Percentiles rank a stretch among this genome's conserved stretches.
Evolutionary conservation across 2,113 vertebrate genomes (phyloP).

Genomic region (Origma solitaria): DNA sequence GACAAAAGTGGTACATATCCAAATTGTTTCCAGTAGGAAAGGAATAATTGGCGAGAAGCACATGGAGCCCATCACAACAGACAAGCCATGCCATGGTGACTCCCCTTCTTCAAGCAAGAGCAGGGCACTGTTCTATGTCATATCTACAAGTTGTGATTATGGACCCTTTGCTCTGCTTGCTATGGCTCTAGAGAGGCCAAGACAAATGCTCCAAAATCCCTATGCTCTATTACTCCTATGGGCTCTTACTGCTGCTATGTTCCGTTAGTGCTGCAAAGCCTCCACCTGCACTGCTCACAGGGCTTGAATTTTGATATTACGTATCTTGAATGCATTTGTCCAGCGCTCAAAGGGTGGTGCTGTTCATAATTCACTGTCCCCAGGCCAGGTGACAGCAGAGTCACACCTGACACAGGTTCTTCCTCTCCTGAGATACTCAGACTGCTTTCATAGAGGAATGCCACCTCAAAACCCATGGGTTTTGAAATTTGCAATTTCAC

Average conservation of each 20-base stretch:
- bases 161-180: not conserved
- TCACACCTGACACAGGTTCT: not conserved
- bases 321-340: not conserved
- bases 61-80: not conserved
- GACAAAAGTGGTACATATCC: not conserved
- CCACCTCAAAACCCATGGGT: accelerated
- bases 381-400: not conserved
- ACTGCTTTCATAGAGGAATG: not conserved
- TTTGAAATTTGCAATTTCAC: not conserved
- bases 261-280: not conserved
- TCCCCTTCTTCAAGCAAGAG: not conserved
- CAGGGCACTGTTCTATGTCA: accelerated
- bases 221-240: not conserved
- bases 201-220: not conserved
- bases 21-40: not conserved
- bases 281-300: not conserved
- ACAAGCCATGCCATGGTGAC: not conserved
- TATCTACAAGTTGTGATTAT: not conserved
- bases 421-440: not conserved
- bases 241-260: not conserved
- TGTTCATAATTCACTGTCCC: not conserved
- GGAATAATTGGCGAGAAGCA: not conserved
- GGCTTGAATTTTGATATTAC: not conserved
- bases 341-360: not conserved
- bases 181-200: not conserved